phyloP scores from a whole-genome alignment of 2,797 vertebrate species.

The Pyrocephalus nanus region DNA sequence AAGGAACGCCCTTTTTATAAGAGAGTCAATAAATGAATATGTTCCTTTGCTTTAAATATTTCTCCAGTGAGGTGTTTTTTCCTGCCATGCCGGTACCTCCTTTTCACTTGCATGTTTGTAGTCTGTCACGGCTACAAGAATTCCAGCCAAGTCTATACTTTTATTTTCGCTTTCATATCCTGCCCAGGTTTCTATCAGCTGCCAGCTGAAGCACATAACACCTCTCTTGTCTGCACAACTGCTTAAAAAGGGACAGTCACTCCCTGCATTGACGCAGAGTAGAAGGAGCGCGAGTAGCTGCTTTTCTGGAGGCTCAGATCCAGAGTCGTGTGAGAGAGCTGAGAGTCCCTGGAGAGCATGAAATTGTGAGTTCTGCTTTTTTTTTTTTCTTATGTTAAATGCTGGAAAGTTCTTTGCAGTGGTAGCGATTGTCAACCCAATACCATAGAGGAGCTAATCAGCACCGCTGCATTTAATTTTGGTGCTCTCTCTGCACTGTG shows the following conservation, averaged over 20 bases:
- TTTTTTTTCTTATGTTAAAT: not conserved
- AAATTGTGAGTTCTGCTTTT: not conserved
- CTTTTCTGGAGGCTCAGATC: not conserved
- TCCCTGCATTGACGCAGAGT: not conserved
- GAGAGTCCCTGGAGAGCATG: not conserved
- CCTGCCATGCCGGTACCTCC: not conserved
- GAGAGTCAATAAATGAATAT: not conserved
- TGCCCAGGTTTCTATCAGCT: not conserved
- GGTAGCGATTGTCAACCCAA: not conserved
- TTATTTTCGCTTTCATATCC: not conserved
- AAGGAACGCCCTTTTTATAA: not conserved
- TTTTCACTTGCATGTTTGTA: not conserved
- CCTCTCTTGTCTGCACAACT: not conserved
- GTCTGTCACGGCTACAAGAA: not conserved
- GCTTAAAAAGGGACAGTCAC: not conserved
- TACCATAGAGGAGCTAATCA: not conserved
- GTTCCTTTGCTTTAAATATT: not conserved
- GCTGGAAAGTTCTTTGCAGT: not conserved
- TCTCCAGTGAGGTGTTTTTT: not conserved
- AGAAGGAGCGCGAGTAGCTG: rapidly evolving
- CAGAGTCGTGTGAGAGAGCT: not conserved
- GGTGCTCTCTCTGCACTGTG: not conserved
- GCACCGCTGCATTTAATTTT: rapidly evolving
- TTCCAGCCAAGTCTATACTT: not conserved
- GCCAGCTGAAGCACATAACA: not conserved